Evolutionary conservation across 2,113 vertebrate genomes (phyloP), one percentile per base, ranked within the genome.

Genomic region (Puffinus mauretanicus): DNA sequence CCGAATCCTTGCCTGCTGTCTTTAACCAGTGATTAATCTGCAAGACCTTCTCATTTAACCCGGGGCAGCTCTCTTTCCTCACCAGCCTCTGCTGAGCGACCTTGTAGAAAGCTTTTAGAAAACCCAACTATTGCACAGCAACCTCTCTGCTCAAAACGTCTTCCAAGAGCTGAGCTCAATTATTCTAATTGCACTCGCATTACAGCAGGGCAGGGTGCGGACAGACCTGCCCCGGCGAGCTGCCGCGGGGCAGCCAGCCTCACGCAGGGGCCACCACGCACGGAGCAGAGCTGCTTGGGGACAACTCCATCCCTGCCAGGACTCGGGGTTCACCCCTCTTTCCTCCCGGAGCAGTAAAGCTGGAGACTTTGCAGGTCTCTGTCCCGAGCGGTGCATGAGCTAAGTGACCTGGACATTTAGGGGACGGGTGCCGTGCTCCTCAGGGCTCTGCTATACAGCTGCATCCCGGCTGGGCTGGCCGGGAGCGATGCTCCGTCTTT

Each of bases 261-360:
- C 38, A 20, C 19, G n/a, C 65, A n/a, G 22, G 21, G 61, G 17
- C 24, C 86, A 78, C n/a, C 17, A 8, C 3, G 19, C 40, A 20
- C 1, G 26, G 46, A 55, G 25, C n/a, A 40, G 57, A 71, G 70
- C 44, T 54, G 66, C 34, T 29, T 0, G 2, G 46, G 82, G 52
- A 60, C 54, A 32, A 6, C 30, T 42, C 61, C 69, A 49, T 47
- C 61, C 54, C 54, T 55, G 32, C 54, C 54, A 47, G 51, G 25
- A 18, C 19, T 42, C 0, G 0, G 9, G 9, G n/a, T 15, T 66
- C 27, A 26, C 40, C n/a, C 25, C 3, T 1, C 25, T 75, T 82
- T 78, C 65, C 34, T 82, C 70, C 75, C 4, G 8, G 36, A 71
- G 29, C 57, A 60, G 30, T n/a, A 29, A 26, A 62, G 32, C 32